Base-by-base conservation (phyloP, 2,113 vertebrate species). In the Raja brachyura region DNA sequence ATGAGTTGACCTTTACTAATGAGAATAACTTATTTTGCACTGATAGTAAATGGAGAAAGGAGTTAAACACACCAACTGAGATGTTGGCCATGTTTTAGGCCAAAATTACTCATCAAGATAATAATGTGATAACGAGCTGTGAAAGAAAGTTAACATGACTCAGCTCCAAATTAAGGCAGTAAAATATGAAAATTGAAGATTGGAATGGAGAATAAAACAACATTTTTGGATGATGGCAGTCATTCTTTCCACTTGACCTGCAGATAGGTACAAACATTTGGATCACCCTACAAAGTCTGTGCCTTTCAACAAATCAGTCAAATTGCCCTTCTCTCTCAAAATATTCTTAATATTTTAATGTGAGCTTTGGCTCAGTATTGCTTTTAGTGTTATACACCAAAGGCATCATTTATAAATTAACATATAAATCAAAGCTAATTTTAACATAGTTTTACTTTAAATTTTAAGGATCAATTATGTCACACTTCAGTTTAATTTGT, bases 1-100 rank as follows among this genome's bases (percentile, higher is more conserved):
- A 54, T 92, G 66, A 70, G 33, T 54, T 73, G 68, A 92, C 90
- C 66, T 92, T 54, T 74, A 6, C 20, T 92, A 92, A 73, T 92
- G 66, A 70, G 66, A 28, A 18, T 74, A 68, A 25, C 68, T 73
- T 28, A 92, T 92, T 39, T 39, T 48, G 90, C 33, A 88, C 63
- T 92, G 68, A 74, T 9, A 74, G 66, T 54, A 73, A 5, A 20
- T 54, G 90, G 48, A 92, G 90, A 39, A 28, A 92, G 73, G 68
- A 18, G 22, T 68, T 74, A 92, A 92, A 25, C 39, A 92, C 73
- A 92, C 33, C 86, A 31, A 39, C 66, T 13, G 5, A 73, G 33
- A 92, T 48, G 0, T 7, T n/a, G 9, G 5, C 59, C 83, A 88
- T 66, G 18, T 31, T 25, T 54, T 39, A 92, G 66, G 90, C 61